A percentile compares a stretch with the other conserved stretches of the same genome.
These are phyloP conservation scores for Drosophila seguyi DNA, from an alignment of 1,140 invertebrate species.

Conservation along the genomic window DNA sequence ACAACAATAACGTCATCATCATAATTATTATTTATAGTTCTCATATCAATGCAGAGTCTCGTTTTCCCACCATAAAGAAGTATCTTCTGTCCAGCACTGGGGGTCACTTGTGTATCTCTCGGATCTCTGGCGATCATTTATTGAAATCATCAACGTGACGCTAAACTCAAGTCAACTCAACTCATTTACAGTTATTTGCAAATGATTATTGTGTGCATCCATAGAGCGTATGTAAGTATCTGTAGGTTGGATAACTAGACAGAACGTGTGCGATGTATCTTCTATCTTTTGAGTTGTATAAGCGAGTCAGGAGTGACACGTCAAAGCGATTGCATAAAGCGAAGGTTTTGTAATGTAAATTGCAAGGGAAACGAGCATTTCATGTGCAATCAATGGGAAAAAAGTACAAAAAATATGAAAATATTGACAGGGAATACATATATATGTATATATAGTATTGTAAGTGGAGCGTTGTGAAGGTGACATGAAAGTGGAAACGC, in stretches of 20 bases:
- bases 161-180: slow-evolving; percentile 37
- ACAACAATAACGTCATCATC: slow-evolving; percentile 34
- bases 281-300: slow-evolving; percentile 36
- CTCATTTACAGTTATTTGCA: slow-evolving; percentile 73
- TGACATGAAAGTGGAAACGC: slow-evolving; percentile 32
- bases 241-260: slow-evolving; percentile 43
- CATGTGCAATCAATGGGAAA: slow-evolving; percentile 43
- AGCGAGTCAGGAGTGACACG: slow-evolving; percentile 55
- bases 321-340: slow-evolving; percentile 36
- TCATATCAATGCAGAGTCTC: slow-evolving; percentile 54
- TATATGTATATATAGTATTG: slow-evolving; percentile 4
- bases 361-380: slow-evolving; percentile 40
- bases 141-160: slow-evolving; percentile 53
- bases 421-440: slow-evolving; percentile 46
- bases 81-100: slow-evolving; percentile 14
- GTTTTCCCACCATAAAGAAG: slow-evolving; percentile 55
- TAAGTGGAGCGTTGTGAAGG: slow-evolving; percentile 12
- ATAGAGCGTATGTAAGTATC: slow-evolving; percentile 30
- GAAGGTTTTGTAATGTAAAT: slow-evolving; percentile 27
- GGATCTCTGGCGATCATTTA: slow-evolving; percentile 21
- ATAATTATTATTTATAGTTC: slow-evolving; percentile 57
- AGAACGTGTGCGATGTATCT: slow-evolving; percentile 23
- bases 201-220: slow-evolving; percentile 55
- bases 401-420: slow-evolving; percentile 25
- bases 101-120: slow-evolving; percentile 59